phyloP scores from a whole-genome alignment of 1,140 invertebrate species.

The Zaprionus ornatus region DNA sequence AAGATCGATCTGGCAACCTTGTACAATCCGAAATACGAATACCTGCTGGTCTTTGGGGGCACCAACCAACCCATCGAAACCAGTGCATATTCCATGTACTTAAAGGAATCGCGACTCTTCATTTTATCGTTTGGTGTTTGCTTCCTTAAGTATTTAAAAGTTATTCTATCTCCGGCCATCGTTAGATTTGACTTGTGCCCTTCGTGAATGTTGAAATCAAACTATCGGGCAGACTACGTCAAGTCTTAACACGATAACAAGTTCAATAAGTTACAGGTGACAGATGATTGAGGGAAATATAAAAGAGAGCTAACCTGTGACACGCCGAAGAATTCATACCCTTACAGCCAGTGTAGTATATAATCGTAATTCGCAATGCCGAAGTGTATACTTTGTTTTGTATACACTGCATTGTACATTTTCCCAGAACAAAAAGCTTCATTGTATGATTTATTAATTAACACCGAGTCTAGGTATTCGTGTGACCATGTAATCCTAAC shows the following conservation, averaged over 20 bases:
- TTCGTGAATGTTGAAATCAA: not conserved
- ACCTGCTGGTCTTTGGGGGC: not conserved
- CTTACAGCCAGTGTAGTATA: too few relatives aligned
- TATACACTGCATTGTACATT: slow-evolving; percentile 55
- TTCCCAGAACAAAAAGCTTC: not conserved
- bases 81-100: not conserved
- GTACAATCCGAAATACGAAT: not conserved
- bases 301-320: too few relatives aligned
- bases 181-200: not conserved
- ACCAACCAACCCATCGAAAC: not conserved
- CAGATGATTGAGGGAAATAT: too few relatives aligned
- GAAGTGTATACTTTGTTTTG: too few relatives aligned
- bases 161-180: not conserved
- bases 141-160: not conserved
- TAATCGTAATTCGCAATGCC: too few relatives aligned
- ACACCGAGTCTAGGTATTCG: too few relatives aligned
- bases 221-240: too few relatives aligned
- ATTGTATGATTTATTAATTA: not conserved
- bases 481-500: not conserved
- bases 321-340: too few relatives aligned
- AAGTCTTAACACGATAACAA: too few relatives aligned
- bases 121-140: not conserved
- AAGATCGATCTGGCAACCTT: not conserved
- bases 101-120: not conserved
- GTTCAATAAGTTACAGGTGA: too few relatives aligned